Conservation (phyloP, 1,140 invertebrate species). For the Drosophila insularis region DNA sequence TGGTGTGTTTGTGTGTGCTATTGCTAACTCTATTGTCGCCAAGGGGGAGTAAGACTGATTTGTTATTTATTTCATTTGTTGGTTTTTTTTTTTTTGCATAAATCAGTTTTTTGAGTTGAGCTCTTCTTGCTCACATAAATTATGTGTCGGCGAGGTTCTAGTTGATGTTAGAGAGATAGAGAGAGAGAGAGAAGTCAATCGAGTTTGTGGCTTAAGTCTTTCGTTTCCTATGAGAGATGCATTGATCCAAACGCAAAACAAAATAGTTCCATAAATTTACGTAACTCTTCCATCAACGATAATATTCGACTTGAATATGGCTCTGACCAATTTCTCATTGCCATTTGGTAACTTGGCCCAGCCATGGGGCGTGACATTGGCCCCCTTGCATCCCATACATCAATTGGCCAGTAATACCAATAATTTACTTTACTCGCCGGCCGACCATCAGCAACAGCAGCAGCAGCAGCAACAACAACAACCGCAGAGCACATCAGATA, state of each 20-base stretch:
- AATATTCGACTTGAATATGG: slow-evolving; percentile 46
- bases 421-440: slow-evolving; percentile 79
- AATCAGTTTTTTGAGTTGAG: slow-evolving; percentile 65
- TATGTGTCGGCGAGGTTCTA: slow-evolving; percentile 41
- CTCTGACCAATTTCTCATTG: slow-evolving; percentile 78
- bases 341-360: slow-evolving; percentile 73
- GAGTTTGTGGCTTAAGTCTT: slow-evolving; percentile 72
- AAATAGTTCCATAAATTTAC: slow-evolving; percentile 24
- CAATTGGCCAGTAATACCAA: slow-evolving; percentile 80
- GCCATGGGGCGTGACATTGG: slow-evolving; percentile 77
- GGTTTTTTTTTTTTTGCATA: slow-evolving; percentile 52
- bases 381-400: slow-evolving; percentile 76
- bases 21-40: slow-evolving; percentile 31
- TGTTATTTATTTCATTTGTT: slow-evolving; percentile 48
- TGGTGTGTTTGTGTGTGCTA: slow-evolving; percentile 30
- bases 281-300: slow-evolving; percentile 16
- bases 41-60: slow-evolving; percentile 32
- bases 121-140: slow-evolving; percentile 35
- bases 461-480: slow-evolving; percentile 18
- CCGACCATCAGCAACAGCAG: slow-evolving; percentile 72
- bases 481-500: slow-evolving; percentile 12
- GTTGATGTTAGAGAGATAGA: slow-evolving; percentile 28
- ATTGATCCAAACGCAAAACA: slow-evolving; percentile 3
- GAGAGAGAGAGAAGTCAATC: slow-evolving; percentile 6
- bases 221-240: slow-evolving; percentile 35